Evolutionary conservation across 2,113 vertebrate species (phyloP).

Genomic region (Salminus brasiliensis): DNA sequence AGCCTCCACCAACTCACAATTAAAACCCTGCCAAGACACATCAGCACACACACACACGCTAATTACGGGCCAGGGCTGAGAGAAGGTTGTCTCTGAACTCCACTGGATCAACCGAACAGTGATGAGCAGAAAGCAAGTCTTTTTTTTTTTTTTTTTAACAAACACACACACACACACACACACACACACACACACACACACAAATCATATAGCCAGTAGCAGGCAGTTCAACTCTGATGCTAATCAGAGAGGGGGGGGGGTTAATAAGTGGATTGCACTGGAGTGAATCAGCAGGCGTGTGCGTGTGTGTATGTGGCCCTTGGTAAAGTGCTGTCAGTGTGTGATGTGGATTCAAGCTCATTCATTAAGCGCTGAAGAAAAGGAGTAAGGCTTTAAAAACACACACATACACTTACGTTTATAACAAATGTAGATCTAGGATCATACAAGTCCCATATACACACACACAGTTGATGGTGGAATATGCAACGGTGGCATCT

Average conservation of each 20-base stretch:
- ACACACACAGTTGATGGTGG: too few species aligned
- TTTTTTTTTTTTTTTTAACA: not conserved
- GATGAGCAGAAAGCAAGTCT: not conserved
- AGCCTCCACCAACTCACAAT: not conserved
- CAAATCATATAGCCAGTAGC: not conserved
- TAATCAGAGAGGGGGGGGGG: not conserved
- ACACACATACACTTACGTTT: not conserved
- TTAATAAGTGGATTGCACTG: not conserved
- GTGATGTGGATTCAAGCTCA: not conserved
- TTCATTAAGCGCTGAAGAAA: not conserved
- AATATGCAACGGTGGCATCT: too few species aligned
- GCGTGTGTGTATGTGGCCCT: not conserved
- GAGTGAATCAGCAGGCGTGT: not conserved
- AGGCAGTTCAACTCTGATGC: not conserved
- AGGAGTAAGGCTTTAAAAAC: not conserved
- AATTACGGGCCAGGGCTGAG: not conserved
- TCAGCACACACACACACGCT: not conserved
- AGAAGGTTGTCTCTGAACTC: not conserved
- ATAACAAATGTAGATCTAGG: too few species aligned
- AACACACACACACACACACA: too few species aligned
- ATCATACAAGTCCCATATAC: not conserved
- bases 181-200: not conserved
- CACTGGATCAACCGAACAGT: not conserved
- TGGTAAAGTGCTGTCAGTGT: not conserved
- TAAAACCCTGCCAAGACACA: not conserved